Base-by-base conservation (phyloP, 2,888 invertebrate genomes). In the Eilema sororculum region DNA sequence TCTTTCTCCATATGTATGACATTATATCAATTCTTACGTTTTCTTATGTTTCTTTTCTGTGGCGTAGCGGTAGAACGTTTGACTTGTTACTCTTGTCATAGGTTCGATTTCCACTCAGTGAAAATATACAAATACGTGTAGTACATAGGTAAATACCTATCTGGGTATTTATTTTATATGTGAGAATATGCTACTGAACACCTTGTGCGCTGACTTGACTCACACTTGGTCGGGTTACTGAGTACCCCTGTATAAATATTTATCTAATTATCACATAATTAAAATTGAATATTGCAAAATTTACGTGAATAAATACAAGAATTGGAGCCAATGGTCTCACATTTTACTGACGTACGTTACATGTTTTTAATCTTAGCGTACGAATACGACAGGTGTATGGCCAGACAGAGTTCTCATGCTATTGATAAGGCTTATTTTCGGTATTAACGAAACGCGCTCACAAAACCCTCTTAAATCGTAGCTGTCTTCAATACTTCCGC, bases 401-500 rank as follows among this genome's bases (percentile, higher is more conserved):
- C 13, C 12, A 52, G 10, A 20, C 46, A 22, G 30, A 30, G 59
- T 52, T 61, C 25, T 28, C 30, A 61, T 52, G 13, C 46, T 22
- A 60, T 28, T 5, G 60, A 28, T n/a, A 30, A 30, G 60, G 30
- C 30, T 2, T 59, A 60, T 52, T 59, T 64, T 59, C 9, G n/a
- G 58, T 22, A 57, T 30, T 41, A 58, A 41, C 56, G 24, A 30
- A 62, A 46, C 58, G 58, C 57, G 62, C 46, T 58, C 60, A 65
- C n/a, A 61, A 37, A 59, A 52, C 20, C 33, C 30, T 57, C 57
- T 69, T 33, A 69, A 69, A 71, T 61, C 52, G 37, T 57, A 66
- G 52, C 67, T 61, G 56, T 61, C 58, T 28, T 64, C 57, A 67
- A 70, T 65, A 71, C 67, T 65, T 59, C 59, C 56, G 30, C 56